These are phyloP conservation scores for Peromyscus nudipes DNA, from an alignment of 2,797 vertebrate genomes.

Conservation along the genomic window DNA sequence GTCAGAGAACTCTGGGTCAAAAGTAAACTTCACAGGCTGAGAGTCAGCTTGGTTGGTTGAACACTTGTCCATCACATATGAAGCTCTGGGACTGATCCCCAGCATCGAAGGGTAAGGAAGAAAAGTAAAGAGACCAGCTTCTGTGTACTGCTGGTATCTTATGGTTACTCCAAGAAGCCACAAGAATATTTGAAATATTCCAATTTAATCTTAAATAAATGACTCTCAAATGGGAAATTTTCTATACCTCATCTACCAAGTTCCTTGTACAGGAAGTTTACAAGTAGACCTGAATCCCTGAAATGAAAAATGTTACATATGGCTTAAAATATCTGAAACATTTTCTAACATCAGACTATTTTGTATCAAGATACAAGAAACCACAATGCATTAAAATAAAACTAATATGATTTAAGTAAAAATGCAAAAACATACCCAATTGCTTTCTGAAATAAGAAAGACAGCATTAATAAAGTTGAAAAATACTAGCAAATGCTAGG, in stretches of 20 bases:
- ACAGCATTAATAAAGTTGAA: conserved; percentile 46
- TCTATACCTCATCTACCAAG: conserved; percentile 2
- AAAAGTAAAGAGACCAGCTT: not conserved
- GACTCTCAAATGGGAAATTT: conserved; percentile 43
- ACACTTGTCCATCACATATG: not conserved
- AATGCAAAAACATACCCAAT: conserved; percentile 2
- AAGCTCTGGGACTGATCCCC: not conserved
- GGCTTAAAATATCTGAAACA: conserved; percentile 53
- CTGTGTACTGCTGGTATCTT: not conserved
- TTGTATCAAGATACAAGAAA: conserved; percentile 42
- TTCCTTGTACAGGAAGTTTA: not conserved
- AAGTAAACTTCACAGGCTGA: not conserved
- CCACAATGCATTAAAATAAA: conserved; percentile 56
- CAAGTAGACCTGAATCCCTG: not conserved
- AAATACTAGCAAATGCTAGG: conserved; percentile 48
- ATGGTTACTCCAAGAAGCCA: not conserved
- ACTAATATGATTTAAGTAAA: conserved; percentile 56
- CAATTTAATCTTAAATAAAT: conserved; percentile 19
- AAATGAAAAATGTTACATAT: conserved; percentile 36
- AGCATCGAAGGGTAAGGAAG: not conserved
- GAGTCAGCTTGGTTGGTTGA: not conserved
- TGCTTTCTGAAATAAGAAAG: conserved; percentile 67
- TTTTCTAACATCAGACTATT: conserved; percentile 23
- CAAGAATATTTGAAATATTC: conserved; percentile 21
- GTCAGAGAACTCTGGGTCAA: conserved; percentile 52